phyloP scores from a whole-genome alignment of 1,140 invertebrate species.

The Pseudobourletiella spinata region DNA sequence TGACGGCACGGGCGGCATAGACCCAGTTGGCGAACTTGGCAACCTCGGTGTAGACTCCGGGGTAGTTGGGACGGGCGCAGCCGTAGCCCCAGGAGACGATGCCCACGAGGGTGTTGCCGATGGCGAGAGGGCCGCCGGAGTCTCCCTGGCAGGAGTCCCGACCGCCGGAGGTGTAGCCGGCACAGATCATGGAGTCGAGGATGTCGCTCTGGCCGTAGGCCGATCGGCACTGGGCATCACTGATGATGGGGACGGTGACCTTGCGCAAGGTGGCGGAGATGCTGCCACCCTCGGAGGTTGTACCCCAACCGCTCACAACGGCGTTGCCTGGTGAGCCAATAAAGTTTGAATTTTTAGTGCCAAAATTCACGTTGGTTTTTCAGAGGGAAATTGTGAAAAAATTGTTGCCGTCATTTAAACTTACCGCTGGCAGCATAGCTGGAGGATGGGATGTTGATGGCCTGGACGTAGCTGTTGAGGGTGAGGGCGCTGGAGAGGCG shows the following conservation, averaged over 20 bases:
- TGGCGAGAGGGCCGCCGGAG: too few species aligned
- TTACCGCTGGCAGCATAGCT: constrained; percentile 2
- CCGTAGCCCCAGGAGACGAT: constrained; percentile 44
- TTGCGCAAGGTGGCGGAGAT: neutral
- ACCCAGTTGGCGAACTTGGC: neutral
- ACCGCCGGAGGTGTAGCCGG: neutral
- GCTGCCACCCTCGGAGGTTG: too few species aligned
- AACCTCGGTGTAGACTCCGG: constrained; percentile 17
- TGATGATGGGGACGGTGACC: neutral
- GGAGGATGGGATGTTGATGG: constrained; percentile 42
- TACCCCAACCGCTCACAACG: neutral
- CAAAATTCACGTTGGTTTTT: neutral
- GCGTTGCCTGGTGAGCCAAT: neutral
- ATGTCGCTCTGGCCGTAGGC: neutral
- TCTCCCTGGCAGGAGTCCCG: constrained; percentile 9
- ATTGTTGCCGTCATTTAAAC: neutral
- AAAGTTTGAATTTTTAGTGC: neutral
- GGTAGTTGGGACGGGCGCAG: constrained; percentile 38
- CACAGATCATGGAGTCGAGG: neutral
- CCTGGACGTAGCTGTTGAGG: constrained; percentile 38
- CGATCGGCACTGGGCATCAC: neutral
- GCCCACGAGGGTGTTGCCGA: constrained; percentile 34
- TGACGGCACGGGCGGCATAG: too few species aligned
- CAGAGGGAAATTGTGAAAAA: neutral
- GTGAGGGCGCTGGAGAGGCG: constrained; percentile 40